Evolutionary conservation across 2,888 invertebrate genomes (phyloP).

Genomic region (Thysanoteuthis rhombus): DNA sequence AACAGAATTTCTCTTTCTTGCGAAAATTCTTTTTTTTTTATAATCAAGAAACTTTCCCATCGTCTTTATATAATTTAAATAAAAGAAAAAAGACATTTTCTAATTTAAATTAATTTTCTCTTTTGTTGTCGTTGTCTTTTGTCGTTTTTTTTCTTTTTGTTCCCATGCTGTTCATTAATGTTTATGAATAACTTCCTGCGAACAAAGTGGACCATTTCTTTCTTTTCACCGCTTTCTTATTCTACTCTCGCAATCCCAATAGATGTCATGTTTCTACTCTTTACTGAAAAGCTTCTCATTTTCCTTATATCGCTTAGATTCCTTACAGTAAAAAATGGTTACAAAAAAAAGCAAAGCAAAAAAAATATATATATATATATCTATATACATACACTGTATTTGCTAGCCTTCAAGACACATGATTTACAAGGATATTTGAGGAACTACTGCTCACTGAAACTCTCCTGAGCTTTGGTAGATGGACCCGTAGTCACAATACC

Average conservation of each 20-base stretch:
- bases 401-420: no score
- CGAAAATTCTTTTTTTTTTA: no score
- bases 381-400: background rate
- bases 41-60: no score
- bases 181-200: background rate
- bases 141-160: background rate
- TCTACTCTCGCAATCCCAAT: background rate
- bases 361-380: background rate
- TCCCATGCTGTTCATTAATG: background rate
- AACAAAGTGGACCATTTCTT: background rate
- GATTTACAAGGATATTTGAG: no score
- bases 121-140: background rate
- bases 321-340: background rate
- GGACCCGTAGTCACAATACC: no score
- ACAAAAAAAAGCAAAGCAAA: background rate
- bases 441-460: no score
- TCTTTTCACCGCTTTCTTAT: background rate
- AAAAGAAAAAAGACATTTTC: background rate
- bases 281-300: constrained; percentile 12
- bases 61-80: background rate
- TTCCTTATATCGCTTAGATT: background rate
- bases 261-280: background rate
- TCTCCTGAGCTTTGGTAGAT: no score
- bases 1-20: no score
- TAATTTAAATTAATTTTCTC: background rate